A percentile compares a stretch with the other conserved stretches of the same genome.
phyloP scores from a whole-genome alignment of 1,140 invertebrate genomes.

The Trichomalopsis sarcophagae region DNA sequence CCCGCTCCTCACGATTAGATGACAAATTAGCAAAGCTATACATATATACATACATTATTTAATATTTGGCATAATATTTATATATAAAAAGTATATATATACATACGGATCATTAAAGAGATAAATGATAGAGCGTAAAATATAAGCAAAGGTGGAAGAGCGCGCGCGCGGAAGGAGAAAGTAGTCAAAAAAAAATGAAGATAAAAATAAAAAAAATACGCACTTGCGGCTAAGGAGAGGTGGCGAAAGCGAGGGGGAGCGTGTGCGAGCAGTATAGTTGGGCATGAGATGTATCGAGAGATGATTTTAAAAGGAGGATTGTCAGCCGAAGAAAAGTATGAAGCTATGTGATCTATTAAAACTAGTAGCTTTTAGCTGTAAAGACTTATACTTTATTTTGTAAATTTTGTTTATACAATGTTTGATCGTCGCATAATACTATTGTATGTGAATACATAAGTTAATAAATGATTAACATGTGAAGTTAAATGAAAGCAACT shows the following conservation, averaged over 20 bases:
- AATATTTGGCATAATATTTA: conserved; percentile 74
- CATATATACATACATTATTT: conserved; percentile 68
- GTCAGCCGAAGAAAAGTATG: conserved; percentile 49
- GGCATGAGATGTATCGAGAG: not conserved
- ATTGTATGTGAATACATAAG: conserved; percentile 75
- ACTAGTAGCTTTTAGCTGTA: conserved; percentile 76
- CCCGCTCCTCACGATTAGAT: conserved; percentile 63
- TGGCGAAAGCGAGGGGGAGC: not conserved
- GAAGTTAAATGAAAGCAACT: conserved; percentile 65
- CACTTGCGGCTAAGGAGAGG: conserved; percentile 2
- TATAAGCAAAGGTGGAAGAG: conserved; percentile 18
- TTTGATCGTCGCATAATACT: conserved; percentile 76
- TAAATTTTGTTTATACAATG: conserved; percentile 77
- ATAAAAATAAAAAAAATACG: not conserved
- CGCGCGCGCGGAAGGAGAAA: conserved; percentile 20
- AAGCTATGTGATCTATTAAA: conserved; percentile 76
- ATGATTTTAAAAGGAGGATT: conserved; percentile 36
- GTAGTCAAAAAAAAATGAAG: conserved; percentile 24
- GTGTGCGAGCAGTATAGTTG: conserved; percentile 18
- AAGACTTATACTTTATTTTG: conserved; percentile 76
- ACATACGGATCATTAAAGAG: conserved; percentile 54
- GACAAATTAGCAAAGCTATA: conserved; percentile 69
- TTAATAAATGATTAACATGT: conserved; percentile 76
- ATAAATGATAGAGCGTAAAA: conserved; percentile 47
- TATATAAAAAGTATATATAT: conserved; percentile 66